A percentile compares a stretch with the other conserved stretches of the same genome.
phyloP scores from a whole-genome alignment of 2,113 vertebrate species.

The Tauraco erythrolophus region DNA sequence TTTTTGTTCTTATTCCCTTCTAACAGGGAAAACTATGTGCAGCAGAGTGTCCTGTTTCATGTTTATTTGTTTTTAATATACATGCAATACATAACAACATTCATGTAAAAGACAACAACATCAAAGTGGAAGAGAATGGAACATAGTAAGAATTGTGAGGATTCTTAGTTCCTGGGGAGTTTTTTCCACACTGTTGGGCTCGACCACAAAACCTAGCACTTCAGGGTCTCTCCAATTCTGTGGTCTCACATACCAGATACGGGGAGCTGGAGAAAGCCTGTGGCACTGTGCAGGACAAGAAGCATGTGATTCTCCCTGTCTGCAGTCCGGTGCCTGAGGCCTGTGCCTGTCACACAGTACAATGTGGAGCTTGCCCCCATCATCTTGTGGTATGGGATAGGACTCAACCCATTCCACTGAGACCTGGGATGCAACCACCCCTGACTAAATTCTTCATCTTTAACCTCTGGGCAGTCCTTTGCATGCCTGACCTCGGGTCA shows the following conservation, averaged over 20 bases:
- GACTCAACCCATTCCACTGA: neutral
- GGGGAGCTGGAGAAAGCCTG: neutral
- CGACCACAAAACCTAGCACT: neutral
- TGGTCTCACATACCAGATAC: neutral
- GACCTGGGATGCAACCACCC: neutral
- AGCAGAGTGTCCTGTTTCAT: neutral
- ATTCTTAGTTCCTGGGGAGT: neutral
- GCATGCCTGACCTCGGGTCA: neutral
- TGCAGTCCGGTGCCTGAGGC: neutral
- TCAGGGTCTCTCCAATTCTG: neutral
- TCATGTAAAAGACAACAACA: neutral
- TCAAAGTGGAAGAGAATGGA: neutral
- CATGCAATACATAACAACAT: neutral
- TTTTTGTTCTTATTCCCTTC: neutral
- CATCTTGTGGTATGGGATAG: neutral
- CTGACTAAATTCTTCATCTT: neutral
- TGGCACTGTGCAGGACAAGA: neutral
- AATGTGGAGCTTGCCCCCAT: neutral
- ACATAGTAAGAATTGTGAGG: neutral
- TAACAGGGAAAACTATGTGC: neutral
- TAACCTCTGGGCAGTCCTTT: neutral
- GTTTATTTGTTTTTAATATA: neutral
- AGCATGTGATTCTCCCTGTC: neutral
- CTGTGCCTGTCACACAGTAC: neutral
- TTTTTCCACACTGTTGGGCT: neutral